These are phyloP conservation scores for Macquaria australasica DNA, from an alignment of 2,113 vertebrate species.

Conservation along the genomic window DNA sequence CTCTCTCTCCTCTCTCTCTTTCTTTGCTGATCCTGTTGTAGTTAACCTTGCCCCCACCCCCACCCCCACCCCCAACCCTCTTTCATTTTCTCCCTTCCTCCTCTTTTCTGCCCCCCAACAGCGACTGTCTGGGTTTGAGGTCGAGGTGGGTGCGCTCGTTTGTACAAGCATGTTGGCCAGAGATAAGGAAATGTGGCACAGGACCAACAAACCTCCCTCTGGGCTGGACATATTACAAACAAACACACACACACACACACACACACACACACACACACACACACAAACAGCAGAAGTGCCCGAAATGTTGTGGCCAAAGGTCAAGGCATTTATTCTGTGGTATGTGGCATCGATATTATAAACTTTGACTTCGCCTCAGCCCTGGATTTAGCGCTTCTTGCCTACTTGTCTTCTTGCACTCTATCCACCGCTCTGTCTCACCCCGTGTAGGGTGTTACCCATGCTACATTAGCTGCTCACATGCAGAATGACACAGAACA, in stretches of 20 bases:
- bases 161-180: constrained; percentile 64
- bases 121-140: constrained; percentile 56
- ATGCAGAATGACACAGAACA: constrained; percentile 36
- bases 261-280: neutral
- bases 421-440: neutral
- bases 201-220: constrained; percentile 43
- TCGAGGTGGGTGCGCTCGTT: constrained; percentile 63
- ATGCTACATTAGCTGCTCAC: constrained; percentile 62
- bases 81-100: constrained; percentile 28
- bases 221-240: neutral
- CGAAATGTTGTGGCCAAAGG: constrained; percentile 6
- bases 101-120: constrained; percentile 48
- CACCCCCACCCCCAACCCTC: constrained; percentile 7
- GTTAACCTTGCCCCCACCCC: constrained; percentile 32
- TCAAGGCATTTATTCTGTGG: constrained; percentile 10
- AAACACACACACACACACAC: no score
- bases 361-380: constrained; percentile 3
- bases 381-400: neutral
- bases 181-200: constrained; percentile 77
- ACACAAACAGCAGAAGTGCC: constrained; percentile 13
- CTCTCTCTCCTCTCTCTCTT: constrained; percentile 32
- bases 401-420: constrained; percentile 2
- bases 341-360: neutral
- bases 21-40: constrained; percentile 47
- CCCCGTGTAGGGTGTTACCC: constrained; percentile 44